A percentile compares a stretch with the other conserved stretches of the same genome.
Evolutionary conservation across 2,797 vertebrate species (phyloP).

Genomic region (Balearica regulorum): DNA sequence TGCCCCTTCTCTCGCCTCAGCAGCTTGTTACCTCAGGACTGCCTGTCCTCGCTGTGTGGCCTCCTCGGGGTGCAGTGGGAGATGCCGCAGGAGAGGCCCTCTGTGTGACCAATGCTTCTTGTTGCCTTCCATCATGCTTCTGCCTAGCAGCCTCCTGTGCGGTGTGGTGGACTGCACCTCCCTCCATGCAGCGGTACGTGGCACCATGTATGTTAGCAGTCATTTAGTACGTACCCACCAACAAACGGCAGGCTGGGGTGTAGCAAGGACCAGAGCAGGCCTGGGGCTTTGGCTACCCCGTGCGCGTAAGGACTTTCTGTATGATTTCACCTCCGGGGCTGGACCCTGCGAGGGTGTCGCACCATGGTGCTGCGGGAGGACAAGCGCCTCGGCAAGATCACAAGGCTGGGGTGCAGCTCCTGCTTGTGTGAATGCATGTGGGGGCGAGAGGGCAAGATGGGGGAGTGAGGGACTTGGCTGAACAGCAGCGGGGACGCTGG

Average conservation of each 20-base stretch:
- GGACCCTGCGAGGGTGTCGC: rapidly evolving
- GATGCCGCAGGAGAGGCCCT: rapidly evolving
- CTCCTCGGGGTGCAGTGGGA: rapidly evolving
- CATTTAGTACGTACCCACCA: rapidly evolving
- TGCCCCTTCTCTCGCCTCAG: neutral
- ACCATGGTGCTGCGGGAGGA: rapidly evolving
- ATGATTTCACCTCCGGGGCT: neutral
- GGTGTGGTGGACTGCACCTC: rapidly evolving
- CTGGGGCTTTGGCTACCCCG: neutral
- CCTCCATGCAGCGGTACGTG: rapidly evolving
- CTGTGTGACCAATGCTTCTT: rapidly evolving
- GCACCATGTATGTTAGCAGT: rapidly evolving
- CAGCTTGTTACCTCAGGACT: rapidly evolving
- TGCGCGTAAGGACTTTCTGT: rapidly evolving
- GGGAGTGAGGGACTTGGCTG: rapidly evolving
- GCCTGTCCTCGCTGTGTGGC: rapidly evolving
- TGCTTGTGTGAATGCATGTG: rapidly evolving
- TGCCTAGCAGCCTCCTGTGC: rapidly evolving
- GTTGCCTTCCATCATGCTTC: rapidly evolving
- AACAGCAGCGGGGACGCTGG: neutral
- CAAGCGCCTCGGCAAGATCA: neutral
- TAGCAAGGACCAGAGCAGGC: neutral
- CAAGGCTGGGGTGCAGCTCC: rapidly evolving
- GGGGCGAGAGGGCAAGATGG: rapidly evolving
- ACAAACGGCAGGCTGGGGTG: rapidly evolving